Evolutionary conservation across 2,888 invertebrate genomes (phyloP).

Genomic region (Ametastegia equiseti): DNA sequence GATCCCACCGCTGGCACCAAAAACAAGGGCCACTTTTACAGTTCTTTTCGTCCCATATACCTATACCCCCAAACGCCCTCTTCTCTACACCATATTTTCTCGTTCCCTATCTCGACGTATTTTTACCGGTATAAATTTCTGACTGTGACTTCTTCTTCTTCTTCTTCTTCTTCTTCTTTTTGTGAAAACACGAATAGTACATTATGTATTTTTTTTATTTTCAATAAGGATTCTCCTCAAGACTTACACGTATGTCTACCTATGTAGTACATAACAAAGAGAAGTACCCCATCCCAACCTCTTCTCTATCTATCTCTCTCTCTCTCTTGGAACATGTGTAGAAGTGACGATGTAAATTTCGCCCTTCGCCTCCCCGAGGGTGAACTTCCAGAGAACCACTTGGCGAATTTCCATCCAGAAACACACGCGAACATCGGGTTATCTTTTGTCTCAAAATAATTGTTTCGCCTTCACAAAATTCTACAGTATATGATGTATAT

Average conservation of each 20-base stretch:
- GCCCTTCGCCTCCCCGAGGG: slow-evolving; percentile 23
- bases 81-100: slow-evolving; percentile 9
- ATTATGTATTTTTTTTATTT: slow-evolving; percentile 3
- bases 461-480: slow-evolving; percentile 58
- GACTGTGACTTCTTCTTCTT: not conserved
- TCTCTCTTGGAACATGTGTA: slow-evolving; percentile 19
- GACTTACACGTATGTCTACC: not conserved
- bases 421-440: slow-evolving; percentile 56
- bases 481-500: not conserved
- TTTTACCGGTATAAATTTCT: slow-evolving; percentile 63
- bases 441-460: slow-evolving; percentile 69
- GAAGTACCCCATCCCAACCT: not conserved
- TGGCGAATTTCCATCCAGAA: slow-evolving; percentile 67
- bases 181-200: not conserved
- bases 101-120: slow-evolving; percentile 60
- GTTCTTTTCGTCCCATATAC: slow-evolving; percentile 47
- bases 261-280: slow-evolving; percentile 14
- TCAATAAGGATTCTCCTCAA: not conserved
- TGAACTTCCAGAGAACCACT: not conserved
- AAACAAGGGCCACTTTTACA: slow-evolving; percentile 63
- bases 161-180: slow-evolving; percentile 15
- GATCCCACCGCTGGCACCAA: slow-evolving; percentile 56
- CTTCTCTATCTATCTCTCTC: not conserved
- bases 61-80: not conserved
- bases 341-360: slow-evolving; percentile 42